Percentiles rank a stretch among this genome's conserved stretches.
Conservation (phyloP, 2,113 vertebrate species). For the Callipepla squamata region DNA sequence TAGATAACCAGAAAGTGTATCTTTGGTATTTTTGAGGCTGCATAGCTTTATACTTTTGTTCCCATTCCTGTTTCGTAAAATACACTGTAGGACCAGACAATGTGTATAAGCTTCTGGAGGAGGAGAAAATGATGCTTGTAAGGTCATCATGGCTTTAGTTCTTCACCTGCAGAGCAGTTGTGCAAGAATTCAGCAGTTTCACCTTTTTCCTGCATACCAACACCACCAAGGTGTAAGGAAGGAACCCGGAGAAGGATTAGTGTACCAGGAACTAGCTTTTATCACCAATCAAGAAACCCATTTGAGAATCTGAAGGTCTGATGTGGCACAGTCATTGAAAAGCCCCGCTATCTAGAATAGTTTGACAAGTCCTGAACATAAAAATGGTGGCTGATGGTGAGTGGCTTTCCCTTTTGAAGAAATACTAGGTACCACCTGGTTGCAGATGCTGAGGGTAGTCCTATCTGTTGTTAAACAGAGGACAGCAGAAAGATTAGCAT, state of each 20-base stretch:
- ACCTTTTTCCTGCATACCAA: not conserved
- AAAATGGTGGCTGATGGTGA: not conserved
- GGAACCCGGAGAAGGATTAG: not conserved
- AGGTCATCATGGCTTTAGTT: not conserved
- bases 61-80: not conserved
- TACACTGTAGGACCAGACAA: not conserved
- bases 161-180: not conserved
- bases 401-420: not conserved
- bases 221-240: not conserved
- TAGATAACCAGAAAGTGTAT: not conserved
- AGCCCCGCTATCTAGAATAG: not conserved
- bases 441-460: not conserved
- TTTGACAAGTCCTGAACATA: not conserved
- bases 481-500: rapidly evolving
- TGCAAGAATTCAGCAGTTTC: not conserved
- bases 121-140: not conserved
- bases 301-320: not conserved
- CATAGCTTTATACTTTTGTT: not conserved
- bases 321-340: not conserved
- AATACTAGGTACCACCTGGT: not conserved
- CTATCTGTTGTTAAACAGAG: not conserved
- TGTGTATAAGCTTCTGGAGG: rapidly evolving
- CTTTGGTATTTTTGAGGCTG: not conserved
- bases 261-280: not conserved
- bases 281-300: not conserved